These are phyloP conservation scores for Chrysolina americana DNA, from an alignment of 2,888 invertebrate genomes.

Conservation along the genomic window DNA sequence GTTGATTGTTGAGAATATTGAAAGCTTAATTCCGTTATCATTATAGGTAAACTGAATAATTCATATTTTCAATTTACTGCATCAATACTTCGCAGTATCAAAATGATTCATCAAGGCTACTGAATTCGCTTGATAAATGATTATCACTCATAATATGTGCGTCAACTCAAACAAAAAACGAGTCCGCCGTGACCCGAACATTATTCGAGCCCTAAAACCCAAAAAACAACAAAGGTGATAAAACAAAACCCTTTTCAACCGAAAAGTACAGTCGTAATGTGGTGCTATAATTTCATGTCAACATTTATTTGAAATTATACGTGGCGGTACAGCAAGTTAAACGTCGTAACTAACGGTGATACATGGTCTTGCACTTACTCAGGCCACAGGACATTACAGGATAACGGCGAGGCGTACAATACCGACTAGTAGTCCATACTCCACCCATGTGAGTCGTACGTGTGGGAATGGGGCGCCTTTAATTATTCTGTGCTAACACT, in stretches of 20 bases:
- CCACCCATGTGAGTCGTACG: neutral
- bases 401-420: conserved; percentile 31
- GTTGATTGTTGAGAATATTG: no score
- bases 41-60: no score
- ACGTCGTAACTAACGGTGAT: conserved; percentile 62
- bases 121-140: neutral
- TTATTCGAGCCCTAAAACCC: neutral
- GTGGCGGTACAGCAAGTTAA: conserved; percentile 58
- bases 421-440: conserved; percentile 8
- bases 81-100: no score
- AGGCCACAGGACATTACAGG: conserved; percentile 57
- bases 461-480: neutral
- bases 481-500: neutral
- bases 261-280: conserved; percentile 30
- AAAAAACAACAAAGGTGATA: conserved; percentile 18
- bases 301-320: conserved; percentile 58
- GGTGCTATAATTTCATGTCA: conserved; percentile 48
- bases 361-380: conserved; percentile 62
- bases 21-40: no score
- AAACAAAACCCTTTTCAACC: conserved; percentile 22
- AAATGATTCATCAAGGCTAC: no score
- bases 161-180: neutral
- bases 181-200: neutral
- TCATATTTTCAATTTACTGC: no score
- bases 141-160: neutral